These are phyloP conservation scores for Uloborus diversus DNA, from an alignment of 1,140 invertebrate species.

Conservation along the genomic window DNA sequence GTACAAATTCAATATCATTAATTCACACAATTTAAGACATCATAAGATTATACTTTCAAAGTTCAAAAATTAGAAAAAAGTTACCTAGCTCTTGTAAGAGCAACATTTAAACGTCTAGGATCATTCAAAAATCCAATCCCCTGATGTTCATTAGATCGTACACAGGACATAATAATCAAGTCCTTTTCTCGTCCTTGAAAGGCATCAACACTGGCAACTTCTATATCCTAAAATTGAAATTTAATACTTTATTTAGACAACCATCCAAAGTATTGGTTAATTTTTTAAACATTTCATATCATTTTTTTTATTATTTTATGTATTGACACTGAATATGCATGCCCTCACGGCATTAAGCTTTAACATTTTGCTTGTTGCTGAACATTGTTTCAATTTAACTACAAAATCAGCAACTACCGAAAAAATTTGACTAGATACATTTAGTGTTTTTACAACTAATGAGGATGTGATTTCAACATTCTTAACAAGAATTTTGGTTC, in stretches of 20 bases:
- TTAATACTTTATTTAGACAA: neutral
- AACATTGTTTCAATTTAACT: no score
- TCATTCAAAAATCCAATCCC: conserved; percentile 96
- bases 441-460: no score
- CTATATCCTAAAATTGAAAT: conserved; percentile 77
- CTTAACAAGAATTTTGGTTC: no score
- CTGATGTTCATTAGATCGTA: conserved; percentile 90
- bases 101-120: conserved; percentile 96
- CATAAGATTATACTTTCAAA: neutral
- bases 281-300: no score
- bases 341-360: no score
- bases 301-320: no score
- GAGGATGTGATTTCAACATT: no score
- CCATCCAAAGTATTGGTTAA: no score
- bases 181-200: conserved; percentile 97
- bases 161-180: conserved; percentile 92
- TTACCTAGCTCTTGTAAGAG: conserved; percentile 90
- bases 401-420: no score
- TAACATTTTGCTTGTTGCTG: no score
- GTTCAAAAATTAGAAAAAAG: neutral
- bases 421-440: no score
- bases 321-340: no score
- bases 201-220: conserved; percentile 99
- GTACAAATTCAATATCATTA: neutral
- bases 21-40: neutral